A percentile compares a stretch with the other conserved stretches of the same genome.
Evolutionary conservation across 2,888 invertebrate genomes (phyloP).

Genomic region (Stegophylla sp.): DNA sequence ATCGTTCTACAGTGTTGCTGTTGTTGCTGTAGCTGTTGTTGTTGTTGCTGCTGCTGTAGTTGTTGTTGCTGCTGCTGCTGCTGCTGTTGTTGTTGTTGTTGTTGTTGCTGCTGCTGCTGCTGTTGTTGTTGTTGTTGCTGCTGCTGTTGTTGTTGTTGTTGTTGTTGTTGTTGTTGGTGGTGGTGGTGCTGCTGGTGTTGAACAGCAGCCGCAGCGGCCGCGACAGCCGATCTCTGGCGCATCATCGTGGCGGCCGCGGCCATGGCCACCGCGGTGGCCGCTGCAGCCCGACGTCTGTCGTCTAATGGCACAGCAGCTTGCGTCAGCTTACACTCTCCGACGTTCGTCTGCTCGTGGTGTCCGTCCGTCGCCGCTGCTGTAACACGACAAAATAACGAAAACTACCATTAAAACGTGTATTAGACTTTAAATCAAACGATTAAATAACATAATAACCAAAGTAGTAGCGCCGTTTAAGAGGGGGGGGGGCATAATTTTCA

Average conservation of each 20-base stretch:
- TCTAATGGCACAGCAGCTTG: slow-evolving; percentile 11
- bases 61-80: slow-evolving; percentile 2
- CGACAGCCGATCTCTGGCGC: slow-evolving; percentile 18
- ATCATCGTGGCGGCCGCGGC: slow-evolving; percentile 46
- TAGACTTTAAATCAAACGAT: too few relatives aligned
- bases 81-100: background rate
- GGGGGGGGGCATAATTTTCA: too few relatives aligned
- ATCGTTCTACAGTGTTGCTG: slow-evolving; percentile 35
- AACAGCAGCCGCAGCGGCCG: background rate
- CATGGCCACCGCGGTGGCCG: slow-evolving; percentile 48
- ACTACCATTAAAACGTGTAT: background rate
- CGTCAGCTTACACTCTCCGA: background rate
- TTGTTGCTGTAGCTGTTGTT: too few relatives aligned
- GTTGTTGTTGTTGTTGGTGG: slow-evolving; percentile 20
- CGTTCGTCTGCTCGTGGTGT: background rate
- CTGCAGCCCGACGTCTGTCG: slow-evolving; percentile 18
- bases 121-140: slow-evolving; percentile 9
- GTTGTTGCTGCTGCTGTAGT: slow-evolving; percentile 10
- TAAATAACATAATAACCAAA: too few relatives aligned
- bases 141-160: background rate
- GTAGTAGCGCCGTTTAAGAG: too few relatives aligned
- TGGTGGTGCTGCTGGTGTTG: slow-evolving; percentile 28
- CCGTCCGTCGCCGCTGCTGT: background rate
- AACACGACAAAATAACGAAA: background rate
- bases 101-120: background rate